Percentiles rank a stretch among this genome's conserved stretches.
phyloP scores from a whole-genome alignment of 2,888 invertebrate species.

The Caradrina kadenii region DNA sequence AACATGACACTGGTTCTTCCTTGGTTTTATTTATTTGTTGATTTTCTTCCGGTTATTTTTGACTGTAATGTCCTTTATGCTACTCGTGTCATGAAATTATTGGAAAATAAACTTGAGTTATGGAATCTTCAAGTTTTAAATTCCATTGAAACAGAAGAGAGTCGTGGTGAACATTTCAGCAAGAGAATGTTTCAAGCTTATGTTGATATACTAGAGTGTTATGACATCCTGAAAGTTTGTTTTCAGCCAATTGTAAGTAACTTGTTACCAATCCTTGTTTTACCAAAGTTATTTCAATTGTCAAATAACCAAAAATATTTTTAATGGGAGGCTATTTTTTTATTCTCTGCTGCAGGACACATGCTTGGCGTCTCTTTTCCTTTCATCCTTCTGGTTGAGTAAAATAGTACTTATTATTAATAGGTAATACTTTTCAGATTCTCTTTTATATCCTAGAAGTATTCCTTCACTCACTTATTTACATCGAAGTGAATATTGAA shows the following conservation, averaged over 20 bases:
- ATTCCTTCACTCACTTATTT: slow-evolving; percentile 9
- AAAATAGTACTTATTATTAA: not conserved
- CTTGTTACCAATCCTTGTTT: not conserved
- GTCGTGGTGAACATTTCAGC: not conserved
- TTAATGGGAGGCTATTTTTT: too few species aligned
- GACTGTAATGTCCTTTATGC: slow-evolving; percentile 1
- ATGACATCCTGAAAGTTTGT: slow-evolving; percentile 10
- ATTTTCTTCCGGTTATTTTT: not conserved
- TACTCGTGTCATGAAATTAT: not conserved
- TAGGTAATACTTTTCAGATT: slow-evolving; percentile 25
- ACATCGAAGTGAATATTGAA: slow-evolving; percentile 21
- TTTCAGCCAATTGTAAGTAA: slow-evolving; percentile 11
- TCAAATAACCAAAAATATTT: not conserved
- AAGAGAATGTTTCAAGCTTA: slow-evolving; percentile 22
- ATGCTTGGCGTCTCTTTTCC: too few species aligned
- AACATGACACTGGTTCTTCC: too few species aligned
- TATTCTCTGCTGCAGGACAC: too few species aligned
- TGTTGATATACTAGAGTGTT: slow-evolving; percentile 25
- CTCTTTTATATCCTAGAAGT: slow-evolving; percentile 26
- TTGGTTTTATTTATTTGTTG: not conserved
- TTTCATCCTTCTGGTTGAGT: too few species aligned
- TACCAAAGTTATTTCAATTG: too few species aligned
- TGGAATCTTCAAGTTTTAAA: slow-evolving; percentile 4
- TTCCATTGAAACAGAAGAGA: not conserved
- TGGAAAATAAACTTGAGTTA: slow-evolving; percentile 2